Conservation (phyloP, 2,113 vertebrate genomes). For the Dicaeum eximium region DNA sequence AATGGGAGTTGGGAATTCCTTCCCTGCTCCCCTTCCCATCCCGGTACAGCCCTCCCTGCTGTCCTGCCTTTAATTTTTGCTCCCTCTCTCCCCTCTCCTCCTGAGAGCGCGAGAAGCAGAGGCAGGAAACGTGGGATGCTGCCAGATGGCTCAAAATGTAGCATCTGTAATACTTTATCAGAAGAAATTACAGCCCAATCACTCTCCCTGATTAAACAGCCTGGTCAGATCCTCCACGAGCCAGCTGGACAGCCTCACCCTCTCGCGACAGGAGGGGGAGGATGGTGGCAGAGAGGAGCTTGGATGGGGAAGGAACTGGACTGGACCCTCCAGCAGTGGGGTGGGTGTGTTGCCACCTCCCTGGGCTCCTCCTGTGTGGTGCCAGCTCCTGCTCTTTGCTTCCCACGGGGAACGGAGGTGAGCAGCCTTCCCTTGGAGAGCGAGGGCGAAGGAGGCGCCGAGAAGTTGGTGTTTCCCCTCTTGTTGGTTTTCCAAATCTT, state of each 20-base stretch:
- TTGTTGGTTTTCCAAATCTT: neutral
- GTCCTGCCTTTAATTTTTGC: neutral
- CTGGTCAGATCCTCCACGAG: conserved; percentile 19
- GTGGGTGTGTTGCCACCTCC: neutral
- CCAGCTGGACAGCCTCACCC: conserved; percentile 61
- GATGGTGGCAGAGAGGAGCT: neutral
- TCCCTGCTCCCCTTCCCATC: neutral
- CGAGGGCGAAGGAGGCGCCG: neutral
- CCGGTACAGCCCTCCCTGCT: neutral
- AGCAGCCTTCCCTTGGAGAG: neutral
- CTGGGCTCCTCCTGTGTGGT: accelerated
- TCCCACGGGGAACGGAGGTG: accelerated
- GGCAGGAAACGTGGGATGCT: conserved; percentile 45
- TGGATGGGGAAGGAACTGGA: neutral
- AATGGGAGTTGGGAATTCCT: neutral
- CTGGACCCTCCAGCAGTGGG: accelerated
- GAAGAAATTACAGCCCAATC: conserved; percentile 53
- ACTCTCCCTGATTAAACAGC: conserved; percentile 55
- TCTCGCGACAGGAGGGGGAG: neutral
- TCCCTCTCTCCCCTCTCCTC: neutral
- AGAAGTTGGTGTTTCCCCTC: neutral
- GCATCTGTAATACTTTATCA: conserved; percentile 65
- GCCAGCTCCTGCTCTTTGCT: neutral
- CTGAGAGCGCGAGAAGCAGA: neutral
- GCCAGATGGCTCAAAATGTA: conserved; percentile 63